These are phyloP conservation scores for Alligator sinensis DNA, from an alignment of 2,113 vertebrate genomes.

Conservation along the genomic window DNA sequence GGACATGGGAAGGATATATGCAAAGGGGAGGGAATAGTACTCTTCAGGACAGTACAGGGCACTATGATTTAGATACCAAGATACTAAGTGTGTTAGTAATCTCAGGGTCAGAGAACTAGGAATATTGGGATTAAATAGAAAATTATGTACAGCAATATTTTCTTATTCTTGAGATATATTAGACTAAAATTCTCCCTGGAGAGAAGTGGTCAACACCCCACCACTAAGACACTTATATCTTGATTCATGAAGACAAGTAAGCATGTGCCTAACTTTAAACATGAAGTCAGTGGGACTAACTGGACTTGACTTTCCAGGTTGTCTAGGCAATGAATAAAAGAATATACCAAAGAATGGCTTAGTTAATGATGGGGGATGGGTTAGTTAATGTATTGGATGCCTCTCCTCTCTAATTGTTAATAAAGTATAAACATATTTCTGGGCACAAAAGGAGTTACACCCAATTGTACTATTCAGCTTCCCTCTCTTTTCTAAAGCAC, in stretches of 20 bases:
- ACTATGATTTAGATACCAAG: conserved; percentile 11
- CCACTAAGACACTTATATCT: conserved; percentile 18
- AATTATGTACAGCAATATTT: neutral
- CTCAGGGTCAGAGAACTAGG: conserved; percentile 35
- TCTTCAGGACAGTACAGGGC: neutral
- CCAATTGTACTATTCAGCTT: conserved; percentile 56
- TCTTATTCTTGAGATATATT: conserved; percentile 41
- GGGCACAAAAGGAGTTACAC: conserved; percentile 54
- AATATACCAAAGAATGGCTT: conserved; percentile 50
- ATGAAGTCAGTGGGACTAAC: conserved; percentile 46
- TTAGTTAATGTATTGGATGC: conserved; percentile 67
- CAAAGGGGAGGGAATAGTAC: neutral
- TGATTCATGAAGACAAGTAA: conserved; percentile 53
- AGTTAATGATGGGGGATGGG: conserved; percentile 64
- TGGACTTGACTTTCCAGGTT: conserved; percentile 6
- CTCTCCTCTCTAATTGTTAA: conserved; percentile 69
- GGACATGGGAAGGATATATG: neutral
- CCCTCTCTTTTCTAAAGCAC: conserved; percentile 54
- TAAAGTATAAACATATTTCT: conserved; percentile 64
- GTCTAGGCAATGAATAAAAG: conserved; percentile 32
- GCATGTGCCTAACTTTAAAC: conserved; percentile 53
- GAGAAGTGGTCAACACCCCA: neutral
- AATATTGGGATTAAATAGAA: conserved; percentile 1
- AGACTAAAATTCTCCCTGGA: conserved; percentile 57
- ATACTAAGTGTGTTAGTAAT: neutral